Evolutionary conservation across 2,888 invertebrate species (phyloP).

Genomic region (Tenthredo amoena): DNA sequence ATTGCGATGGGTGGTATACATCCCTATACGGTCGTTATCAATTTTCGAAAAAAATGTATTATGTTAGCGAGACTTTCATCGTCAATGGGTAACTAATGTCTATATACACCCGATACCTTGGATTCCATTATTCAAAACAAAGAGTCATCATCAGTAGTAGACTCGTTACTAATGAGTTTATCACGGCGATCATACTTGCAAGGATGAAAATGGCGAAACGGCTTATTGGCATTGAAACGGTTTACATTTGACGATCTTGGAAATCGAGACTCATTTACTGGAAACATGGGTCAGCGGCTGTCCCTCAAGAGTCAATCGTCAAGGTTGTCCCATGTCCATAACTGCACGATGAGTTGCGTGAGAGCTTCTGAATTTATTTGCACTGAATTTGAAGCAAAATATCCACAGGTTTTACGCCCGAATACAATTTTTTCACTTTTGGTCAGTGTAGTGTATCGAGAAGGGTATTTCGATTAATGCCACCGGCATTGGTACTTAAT

Average conservation of each 20-base stretch:
- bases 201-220: not conserved
- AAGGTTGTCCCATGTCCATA: slow-evolving; percentile 12
- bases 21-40: not conserved
- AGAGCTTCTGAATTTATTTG: not conserved
- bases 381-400: not conserved
- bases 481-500: not conserved
- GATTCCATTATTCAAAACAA: not conserved
- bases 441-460: not conserved
- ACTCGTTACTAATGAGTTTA: not conserved
- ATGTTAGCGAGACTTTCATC: not conserved
- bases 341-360: not conserved
- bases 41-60: not conserved
- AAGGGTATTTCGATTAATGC: not conserved
- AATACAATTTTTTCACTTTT: not conserved
- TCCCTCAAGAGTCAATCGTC: slow-evolving; percentile 23
- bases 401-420: not conserved
- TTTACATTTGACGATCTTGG: slow-evolving; percentile 19
- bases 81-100: not conserved
- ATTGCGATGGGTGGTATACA: not conserved
- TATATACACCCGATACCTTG: not conserved
- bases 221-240: slow-evolving; percentile 14
- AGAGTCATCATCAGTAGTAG: not conserved
- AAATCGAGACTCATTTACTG: slow-evolving; percentile 23
- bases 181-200: not conserved
- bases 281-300: slow-evolving; percentile 11